A percentile compares a stretch with the other conserved stretches of the same genome.
phyloP scores from a whole-genome alignment of 2,113 vertebrate species.

The Serilophus lunatus region DNA sequence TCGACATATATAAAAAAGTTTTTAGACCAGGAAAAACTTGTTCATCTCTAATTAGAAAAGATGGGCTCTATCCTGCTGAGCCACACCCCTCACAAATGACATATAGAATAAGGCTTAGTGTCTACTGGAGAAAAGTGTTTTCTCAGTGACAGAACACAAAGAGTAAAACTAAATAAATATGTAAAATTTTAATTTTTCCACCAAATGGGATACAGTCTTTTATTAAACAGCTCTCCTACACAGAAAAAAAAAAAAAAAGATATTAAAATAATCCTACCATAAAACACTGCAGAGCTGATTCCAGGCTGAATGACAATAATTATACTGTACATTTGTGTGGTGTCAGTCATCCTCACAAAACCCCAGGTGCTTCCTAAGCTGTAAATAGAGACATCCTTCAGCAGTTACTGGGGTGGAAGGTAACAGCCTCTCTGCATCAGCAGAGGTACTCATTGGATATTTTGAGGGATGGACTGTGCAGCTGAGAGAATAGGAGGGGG shows the following conservation, averaged over 20 bases:
- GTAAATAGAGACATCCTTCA: neutral
- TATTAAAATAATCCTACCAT: neutral
- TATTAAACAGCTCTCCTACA: neutral
- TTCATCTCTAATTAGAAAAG: neutral
- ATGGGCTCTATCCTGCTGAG: neutral
- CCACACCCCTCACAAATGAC: neutral
- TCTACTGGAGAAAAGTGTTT: neutral
- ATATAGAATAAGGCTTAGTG: neutral
- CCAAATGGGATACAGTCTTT: neutral
- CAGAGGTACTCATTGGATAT: neutral
- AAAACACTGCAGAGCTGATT: neutral
- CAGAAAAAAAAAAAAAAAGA: neutral
- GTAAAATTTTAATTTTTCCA: neutral
- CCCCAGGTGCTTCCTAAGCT: neutral
- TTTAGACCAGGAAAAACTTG: neutral
- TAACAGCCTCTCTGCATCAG: neutral
- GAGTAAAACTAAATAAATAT: fast-evolving
- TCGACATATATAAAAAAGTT: neutral
- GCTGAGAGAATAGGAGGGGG: neutral
- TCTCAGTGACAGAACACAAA: neutral
- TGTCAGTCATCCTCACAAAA: neutral
- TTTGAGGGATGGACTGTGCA: neutral
- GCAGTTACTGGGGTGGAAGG: neutral
- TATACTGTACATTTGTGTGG: neutral
- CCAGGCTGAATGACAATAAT: neutral